Base-by-base conservation (phyloP, 2,113 vertebrate genomes). In the Cheilinus undulatus region DNA sequence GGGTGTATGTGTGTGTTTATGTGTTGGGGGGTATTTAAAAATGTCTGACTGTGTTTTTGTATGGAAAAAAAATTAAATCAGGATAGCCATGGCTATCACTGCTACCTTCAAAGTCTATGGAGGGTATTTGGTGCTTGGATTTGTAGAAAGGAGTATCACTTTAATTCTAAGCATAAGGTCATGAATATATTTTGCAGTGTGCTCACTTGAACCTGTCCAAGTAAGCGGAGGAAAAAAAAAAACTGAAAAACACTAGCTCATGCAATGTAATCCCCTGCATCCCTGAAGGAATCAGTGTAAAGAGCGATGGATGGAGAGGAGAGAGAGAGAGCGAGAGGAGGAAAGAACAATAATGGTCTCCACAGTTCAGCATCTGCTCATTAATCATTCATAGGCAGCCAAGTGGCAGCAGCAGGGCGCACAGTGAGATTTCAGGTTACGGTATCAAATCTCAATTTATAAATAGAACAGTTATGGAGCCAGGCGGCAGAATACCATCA, bases 371-470 rank as follows among this genome's bases (percentile, higher is more conserved):
- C 83, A 90, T 92, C 80, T 90, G 86, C 92, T 92, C 90, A 93
- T 93, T 92, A 94, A 92, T 94, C 90, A 93, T 93, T 94, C 88
- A 93, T 92, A 78, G 84, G 64, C 78, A 84, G 58, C 86, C 87
- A 91, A 92, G 88, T 90, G 89, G 86, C 88, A 91, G 83, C 85
- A 75, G 82, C 86, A 83, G 88, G 89, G 82, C 88, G 85, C 76
- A 69, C 84, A 81, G 82, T 73, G 81, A 89, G 84, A 92, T 89
- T 90, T 90, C 84, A 91, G 89, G 87, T 92, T 91, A 88, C 72
- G 76, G 76, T 90, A 92, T 93, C 90, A 91, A 91, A 92, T 92
- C 90, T 91, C 88, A 70, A 84, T 92, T 94, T 92, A 93, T 93
- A 92, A 93, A 93, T 93, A 92, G 89, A 91, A 90, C 65, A 73